These are phyloP conservation scores for Neotoxoptera formosana DNA, from an alignment of 1,140 invertebrate species.

Conservation along the genomic window DNA sequence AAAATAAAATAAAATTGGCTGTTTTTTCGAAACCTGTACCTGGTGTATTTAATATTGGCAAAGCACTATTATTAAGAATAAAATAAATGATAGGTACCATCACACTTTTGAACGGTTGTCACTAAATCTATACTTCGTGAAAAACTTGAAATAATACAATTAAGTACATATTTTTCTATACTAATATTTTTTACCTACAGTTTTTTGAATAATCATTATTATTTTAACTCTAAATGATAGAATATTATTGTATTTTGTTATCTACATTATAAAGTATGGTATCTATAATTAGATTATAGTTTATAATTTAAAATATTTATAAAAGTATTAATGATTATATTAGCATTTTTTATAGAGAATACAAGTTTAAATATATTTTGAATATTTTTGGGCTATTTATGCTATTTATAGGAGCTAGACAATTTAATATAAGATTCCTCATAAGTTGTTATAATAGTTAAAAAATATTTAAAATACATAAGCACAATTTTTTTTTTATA, in stretches of 20 bases:
- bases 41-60: neutral
- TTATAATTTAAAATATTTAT: neutral
- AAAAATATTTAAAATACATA: too few species aligned
- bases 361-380: too few species aligned
- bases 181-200: neutral
- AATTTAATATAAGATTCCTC: too few species aligned
- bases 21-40: neutral
- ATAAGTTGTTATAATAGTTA: too few species aligned
- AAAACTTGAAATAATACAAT: too few species aligned
- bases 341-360: too few species aligned
- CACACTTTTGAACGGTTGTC: neutral
- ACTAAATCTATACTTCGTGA: neutral
- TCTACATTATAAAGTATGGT: too few species aligned
- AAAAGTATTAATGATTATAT: too few species aligned
- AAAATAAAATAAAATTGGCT: neutral
- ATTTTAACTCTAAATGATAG: neutral
- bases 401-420: too few species aligned
- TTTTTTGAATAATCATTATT: neutral
- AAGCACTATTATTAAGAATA: neutral
- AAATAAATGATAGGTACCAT: neutral
- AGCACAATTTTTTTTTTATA: too few species aligned
- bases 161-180: neutral
- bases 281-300: neutral
- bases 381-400: too few species aligned
- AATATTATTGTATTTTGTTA: too few species aligned